Evolutionary conservation across 2,797 vertebrate species (phyloP), one percentile per base, ranked within the genome.

Genomic region (Rhyacichthys aspro): DNA sequence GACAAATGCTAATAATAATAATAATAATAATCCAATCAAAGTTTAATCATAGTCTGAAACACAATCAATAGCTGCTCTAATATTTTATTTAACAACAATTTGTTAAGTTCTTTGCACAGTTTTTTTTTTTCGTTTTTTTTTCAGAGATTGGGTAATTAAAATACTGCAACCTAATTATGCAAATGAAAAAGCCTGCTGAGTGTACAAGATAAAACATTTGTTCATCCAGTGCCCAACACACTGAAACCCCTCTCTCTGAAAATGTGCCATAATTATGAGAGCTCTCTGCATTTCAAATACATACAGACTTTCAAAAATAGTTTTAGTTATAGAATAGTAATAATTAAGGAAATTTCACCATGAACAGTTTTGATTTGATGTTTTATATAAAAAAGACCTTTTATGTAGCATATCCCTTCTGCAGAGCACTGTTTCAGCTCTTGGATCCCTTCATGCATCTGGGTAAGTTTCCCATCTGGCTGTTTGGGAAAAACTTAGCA

Each of bases 61-160:
- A 19, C 5, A 18, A 9, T 44, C 38, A 56, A 59, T 19, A 8
- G n/a, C 46, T 70, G 53, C 28, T 41, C 17, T 58, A 15, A 42
- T 61, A 49, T 18, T 43, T 46, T 38, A 19, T 17, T 16, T 8
- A 42, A 15, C 3, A 55, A 16, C 60, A 0, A 67, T 47, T 59
- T 41, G 39, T 41, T 18, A 23, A 38, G 28, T 48, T 3, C 11
- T n/a, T n/a, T n/a, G n/a, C n/a, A n/a, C n/a, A n/a, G n/a, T n/a
- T n/a, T n/a, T n/a, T n/a, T n/a, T n/a, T 28, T 12, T 41, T 11
- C 11, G 3, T 41, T 14, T 14, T 7, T 41, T 41, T 41, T 15
- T 12, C 39, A 14, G 4, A 28, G 23, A 28, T 41, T 41, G 11
- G 14, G 39, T n/a, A 11, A 41, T 41, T 41, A 41, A 41, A 41